Evolutionary conservation across 2,888 invertebrate genomes (phyloP), one percentile per base, ranked within the genome.

Genomic region (Dexiosoma caninum): DNA sequence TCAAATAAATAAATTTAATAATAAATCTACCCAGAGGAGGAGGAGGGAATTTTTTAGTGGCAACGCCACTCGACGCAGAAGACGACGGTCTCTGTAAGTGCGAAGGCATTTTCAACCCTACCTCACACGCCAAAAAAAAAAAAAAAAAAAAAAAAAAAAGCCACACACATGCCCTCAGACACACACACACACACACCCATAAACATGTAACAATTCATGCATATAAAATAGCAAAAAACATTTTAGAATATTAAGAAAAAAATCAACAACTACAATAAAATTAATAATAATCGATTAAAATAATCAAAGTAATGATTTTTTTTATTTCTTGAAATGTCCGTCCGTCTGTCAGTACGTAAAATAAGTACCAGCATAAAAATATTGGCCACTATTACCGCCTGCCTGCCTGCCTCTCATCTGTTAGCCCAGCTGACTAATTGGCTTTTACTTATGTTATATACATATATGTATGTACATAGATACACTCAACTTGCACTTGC

Each of bases 121-220:
- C n/a, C n/a, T n/a, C n/a, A n/a, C n/a, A n/a, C n/a, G n/a, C n/a
- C n/a, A n/a, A n/a, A n/a, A n/a, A n/a, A n/a, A n/a, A n/a, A n/a
- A n/a, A n/a, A n/a, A n/a, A n/a, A n/a, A n/a, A n/a, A n/a, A n/a
- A n/a, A n/a, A n/a, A n/a, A n/a, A n/a, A n/a, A n/a, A n/a, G n/a
- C n/a, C n/a, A n/a, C n/a, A n/a, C n/a, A n/a, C n/a, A n/a, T n/a
- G n/a, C n/a, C n/a, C n/a, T n/a, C n/a, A n/a, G n/a, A n/a, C n/a
- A n/a, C n/a, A n/a, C n/a, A n/a, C n/a, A n/a, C n/a, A n/a, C n/a
- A n/a, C n/a, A n/a, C n/a, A n/a, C n/a, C n/a, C n/a, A n/a, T n/a
- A n/a, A n/a, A n/a, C n/a, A n/a, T n/a, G n/a, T n/a, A 51, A 75
- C 75, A 60, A 51, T 42, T 51, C 42, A 51, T 75, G 67, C 67